These are phyloP conservation scores for Leguminivora glycinivorella DNA, from an alignment of 1,140 invertebrate genomes.

Conservation along the genomic window DNA sequence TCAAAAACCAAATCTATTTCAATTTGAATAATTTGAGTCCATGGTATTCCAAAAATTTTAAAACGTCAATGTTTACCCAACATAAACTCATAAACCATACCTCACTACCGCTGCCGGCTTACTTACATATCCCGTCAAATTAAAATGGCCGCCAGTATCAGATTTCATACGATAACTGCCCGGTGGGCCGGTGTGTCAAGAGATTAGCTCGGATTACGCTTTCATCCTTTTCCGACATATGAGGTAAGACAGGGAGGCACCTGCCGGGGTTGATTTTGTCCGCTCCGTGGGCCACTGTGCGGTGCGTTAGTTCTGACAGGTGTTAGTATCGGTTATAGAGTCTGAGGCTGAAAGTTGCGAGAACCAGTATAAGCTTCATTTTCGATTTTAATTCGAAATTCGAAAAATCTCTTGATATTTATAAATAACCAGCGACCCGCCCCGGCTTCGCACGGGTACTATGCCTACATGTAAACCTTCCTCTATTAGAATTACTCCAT, in stretches of 20 bases:
- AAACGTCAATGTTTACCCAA: conserved; percentile 3
- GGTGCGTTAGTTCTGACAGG: not conserved
- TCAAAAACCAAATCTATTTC: too few species aligned
- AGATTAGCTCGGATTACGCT: not conserved
- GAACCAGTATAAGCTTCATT: not conserved
- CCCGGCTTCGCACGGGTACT: too few species aligned
- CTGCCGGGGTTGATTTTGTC: not conserved
- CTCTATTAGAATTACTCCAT: too few species aligned
- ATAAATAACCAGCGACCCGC: too few species aligned
- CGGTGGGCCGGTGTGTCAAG: not conserved
- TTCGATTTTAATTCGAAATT: not conserved
- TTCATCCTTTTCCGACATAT: not conserved
- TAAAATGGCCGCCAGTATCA: conserved; percentile 3
- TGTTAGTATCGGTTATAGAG: not conserved
- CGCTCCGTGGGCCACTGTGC: not conserved
- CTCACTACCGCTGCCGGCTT: not conserved
- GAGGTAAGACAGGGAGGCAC: not conserved
- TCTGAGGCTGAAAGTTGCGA: not conserved
- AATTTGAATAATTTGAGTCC: too few species aligned
- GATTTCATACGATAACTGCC: conserved; percentile 2
- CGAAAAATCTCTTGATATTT: too few species aligned
- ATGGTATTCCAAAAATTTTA: not conserved
- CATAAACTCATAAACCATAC: not conserved
- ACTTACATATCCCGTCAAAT: not conserved
- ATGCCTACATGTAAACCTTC: too few species aligned